Conservation (phyloP, 2,888 invertebrate species). For the Troides aeacus region DNA sequence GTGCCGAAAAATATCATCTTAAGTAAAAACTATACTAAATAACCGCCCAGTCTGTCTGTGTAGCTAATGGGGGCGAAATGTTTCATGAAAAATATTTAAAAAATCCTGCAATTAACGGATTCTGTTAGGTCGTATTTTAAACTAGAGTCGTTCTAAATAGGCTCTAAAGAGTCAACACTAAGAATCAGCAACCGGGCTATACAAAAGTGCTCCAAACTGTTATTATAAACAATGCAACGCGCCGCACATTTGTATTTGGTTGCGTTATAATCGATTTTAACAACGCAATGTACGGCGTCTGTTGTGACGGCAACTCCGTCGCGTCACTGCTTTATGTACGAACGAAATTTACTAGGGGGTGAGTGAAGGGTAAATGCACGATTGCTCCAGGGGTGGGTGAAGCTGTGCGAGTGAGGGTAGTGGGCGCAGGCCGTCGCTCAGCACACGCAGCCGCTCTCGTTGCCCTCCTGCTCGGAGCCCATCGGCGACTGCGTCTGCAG, state of each 20-base stretch:
- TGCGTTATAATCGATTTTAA: neutral
- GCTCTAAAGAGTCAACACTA: constrained; percentile 15
- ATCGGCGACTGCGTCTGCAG: constrained; percentile 89
- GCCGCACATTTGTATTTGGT: constrained; percentile 1
- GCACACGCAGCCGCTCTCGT: constrained; percentile 91
- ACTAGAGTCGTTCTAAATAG: constrained; percentile 15
- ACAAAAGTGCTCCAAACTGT: constrained; percentile 17
- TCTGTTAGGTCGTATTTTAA: neutral
- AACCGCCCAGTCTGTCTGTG: constrained; percentile 6
- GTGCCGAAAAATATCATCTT: constrained; percentile 13
- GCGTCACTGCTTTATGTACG: constrained; percentile 7
- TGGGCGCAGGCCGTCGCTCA: constrained; percentile 61
- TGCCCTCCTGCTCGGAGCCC: constrained; percentile 88
- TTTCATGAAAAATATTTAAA: constrained; percentile 2
- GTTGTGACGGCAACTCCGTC: neutral
- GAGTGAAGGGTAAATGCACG: constrained; percentile 5
- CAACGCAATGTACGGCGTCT: neutral
- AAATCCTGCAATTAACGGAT: neutral
- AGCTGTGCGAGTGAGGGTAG: constrained; percentile 33
- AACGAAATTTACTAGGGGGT: constrained; percentile 9
- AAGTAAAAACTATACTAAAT: constrained; percentile 13
- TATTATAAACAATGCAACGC: constrained; percentile 3
- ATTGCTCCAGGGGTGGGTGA: constrained; percentile 25
- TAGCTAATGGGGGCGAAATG: neutral
- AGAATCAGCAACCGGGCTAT: constrained; percentile 19